Base-by-base conservation (phyloP, 1,140 invertebrate species). In the Lethrus apterus region DNA sequence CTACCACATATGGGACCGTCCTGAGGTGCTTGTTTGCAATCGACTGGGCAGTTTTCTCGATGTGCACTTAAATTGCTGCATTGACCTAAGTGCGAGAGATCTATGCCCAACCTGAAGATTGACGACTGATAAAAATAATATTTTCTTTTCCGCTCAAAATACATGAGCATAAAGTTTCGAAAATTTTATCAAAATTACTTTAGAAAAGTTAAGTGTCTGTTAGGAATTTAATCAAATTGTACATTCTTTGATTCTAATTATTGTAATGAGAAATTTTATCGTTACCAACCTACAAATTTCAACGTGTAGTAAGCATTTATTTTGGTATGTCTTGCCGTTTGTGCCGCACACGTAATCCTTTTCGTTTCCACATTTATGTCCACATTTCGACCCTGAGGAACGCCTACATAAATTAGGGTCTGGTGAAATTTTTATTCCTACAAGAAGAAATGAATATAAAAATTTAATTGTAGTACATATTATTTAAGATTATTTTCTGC, bases 1-100 rank as follows among this genome's bases (percentile, higher is more conserved):
- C 82, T 89, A 7, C 86, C 92, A 63, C 93, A 97, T 52, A 95
- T 82, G 0, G 89, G 89, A 11, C 89, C 88, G 59, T 91, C 88
- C 33, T 83, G 72, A 0, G 86, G 86, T 0, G 85, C 86, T 54
- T 80, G 81, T 11, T 84, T 82, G 61, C 89, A 93, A 48, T 85
- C 81, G 1, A 89, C 81, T 1, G 89, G 89, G 57, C 89, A 93
- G 61, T 89, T 89, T 62, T 91, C 88, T 21, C 86, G 70, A 51
- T 89, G 83, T 0, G 86, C 86, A 32, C 86, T 89, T 38, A 88
- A 87, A 66, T 91, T 91, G 68, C 87, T 89, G 66, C 89, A 92
- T 0, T 86, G 79, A 0, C 89, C 89, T 46, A 88, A 72, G 60
- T 91, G 88, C 0, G 87, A 88, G 4, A 90, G 65, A 14, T 63